Evolutionary conservation across 2,888 invertebrate genomes (phyloP).

Genomic region (Gastracanthus pulcherrimus): DNA sequence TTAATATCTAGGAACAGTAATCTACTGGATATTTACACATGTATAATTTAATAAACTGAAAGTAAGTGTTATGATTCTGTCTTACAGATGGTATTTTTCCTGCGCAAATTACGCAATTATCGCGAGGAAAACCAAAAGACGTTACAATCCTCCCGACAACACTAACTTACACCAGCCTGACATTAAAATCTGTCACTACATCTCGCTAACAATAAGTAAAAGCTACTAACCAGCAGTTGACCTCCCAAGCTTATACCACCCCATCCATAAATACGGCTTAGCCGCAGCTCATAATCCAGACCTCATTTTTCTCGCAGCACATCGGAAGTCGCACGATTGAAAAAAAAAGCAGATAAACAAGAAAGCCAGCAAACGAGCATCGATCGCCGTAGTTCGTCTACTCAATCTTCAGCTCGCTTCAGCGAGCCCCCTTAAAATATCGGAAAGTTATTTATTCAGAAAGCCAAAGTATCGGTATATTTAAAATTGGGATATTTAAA

Average conservation of each 20-base stretch:
- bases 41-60: neutral
- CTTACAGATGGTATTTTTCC: too few species aligned
- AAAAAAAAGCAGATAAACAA: neutral
- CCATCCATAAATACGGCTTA: constrained; percentile 29
- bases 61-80: too few species aligned
- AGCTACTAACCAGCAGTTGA: neutral
- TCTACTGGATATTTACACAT: too few species aligned
- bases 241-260: neutral
- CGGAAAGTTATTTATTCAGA: too few species aligned
- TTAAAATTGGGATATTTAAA: too few species aligned
- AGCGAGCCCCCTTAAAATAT: too few species aligned
- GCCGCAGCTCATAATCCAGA: neutral
- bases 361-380: neutral
- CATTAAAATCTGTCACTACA: neutral
- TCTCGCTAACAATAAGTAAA: neutral
- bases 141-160: neutral
- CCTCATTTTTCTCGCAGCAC: neutral
- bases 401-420: too few species aligned
- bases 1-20: too few species aligned
- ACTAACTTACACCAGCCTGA: neutral
- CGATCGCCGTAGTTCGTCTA: too few species aligned
- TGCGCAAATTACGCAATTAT: neutral
- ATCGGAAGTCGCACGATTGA: neutral
- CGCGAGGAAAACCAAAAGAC: neutral
- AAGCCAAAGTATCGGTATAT: too few species aligned